phyloP scores from a whole-genome alignment of 2,113 vertebrate genomes.

The Oreochromis spilurus region DNA sequence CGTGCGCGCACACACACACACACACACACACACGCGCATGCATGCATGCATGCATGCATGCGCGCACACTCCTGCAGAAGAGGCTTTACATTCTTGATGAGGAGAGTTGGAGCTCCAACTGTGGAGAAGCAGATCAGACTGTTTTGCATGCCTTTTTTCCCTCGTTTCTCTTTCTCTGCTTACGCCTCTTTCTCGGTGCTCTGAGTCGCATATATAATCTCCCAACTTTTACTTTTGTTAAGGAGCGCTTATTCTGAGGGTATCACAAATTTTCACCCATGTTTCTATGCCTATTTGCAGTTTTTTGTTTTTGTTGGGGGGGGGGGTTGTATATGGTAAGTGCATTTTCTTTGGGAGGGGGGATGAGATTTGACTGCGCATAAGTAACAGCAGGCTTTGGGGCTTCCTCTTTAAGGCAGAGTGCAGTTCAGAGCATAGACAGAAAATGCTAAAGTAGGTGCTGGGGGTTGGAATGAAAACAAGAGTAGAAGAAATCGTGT shows the following conservation, averaged over 20 bases:
- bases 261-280: not conserved
- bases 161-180: not conserved
- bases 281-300: not conserved
- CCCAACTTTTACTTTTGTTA: slow-evolving; percentile 12
- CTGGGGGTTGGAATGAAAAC: not conserved
- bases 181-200: not conserved
- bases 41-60: too few relatives aligned
- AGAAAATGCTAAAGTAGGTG: slow-evolving; percentile 8
- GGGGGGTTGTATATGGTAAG: not conserved
- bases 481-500: not conserved
- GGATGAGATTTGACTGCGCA: not conserved
- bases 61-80: slow-evolving; percentile 35
- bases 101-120: slow-evolving; percentile 41
- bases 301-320: not conserved
- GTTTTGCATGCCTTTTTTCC: slow-evolving; percentile 36
- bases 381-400: not conserved
- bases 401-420: not conserved
- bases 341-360: not conserved
- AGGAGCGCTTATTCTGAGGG: not conserved
- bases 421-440: not conserved
- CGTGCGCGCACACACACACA: not conserved
- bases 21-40: not conserved
- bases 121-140: slow-evolving; percentile 51
- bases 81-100: slow-evolving; percentile 81
- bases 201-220: slow-evolving; percentile 3